Conservation (phyloP, 2,797 vertebrate genomes). For the Lycodopsis pacificus region DNA sequence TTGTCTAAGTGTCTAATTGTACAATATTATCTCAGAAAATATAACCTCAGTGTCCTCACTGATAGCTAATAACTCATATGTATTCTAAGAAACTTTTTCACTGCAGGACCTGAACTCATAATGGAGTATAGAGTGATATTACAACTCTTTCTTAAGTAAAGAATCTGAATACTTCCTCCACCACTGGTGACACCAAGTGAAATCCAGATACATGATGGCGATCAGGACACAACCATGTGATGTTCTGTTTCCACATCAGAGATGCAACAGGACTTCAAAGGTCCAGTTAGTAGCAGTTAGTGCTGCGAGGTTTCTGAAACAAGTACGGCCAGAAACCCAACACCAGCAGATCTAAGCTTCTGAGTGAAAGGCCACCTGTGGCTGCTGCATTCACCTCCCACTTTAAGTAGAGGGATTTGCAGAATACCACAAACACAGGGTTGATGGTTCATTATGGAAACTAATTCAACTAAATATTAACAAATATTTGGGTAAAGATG, state of each 20-base stretch:
- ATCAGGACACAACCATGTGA: conserved; percentile 34
- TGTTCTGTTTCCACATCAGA: conserved; percentile 53
- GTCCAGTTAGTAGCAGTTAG: conserved; percentile 39
- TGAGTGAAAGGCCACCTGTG: conserved; percentile 71
- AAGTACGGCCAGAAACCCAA: conserved; percentile 58
- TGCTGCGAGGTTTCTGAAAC: conserved; percentile 50
- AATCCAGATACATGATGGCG: conserved; percentile 5
- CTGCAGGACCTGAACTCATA: neutral
- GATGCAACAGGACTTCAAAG: conserved; percentile 57
- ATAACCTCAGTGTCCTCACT: neutral
- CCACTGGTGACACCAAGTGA: neutral
- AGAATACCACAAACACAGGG: conserved; percentile 56
- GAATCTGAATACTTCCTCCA: conserved; percentile 2
- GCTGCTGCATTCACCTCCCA: conserved; percentile 64
- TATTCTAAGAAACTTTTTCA: neutral
- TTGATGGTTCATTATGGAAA: conserved; percentile 47
- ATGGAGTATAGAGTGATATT: neutral
- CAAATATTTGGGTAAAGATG: conserved; percentile 55
- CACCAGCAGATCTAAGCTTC: conserved; percentile 61
- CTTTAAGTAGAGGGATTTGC: conserved; percentile 65
- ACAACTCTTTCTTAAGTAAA: neutral
- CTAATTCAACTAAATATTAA: conserved; percentile 60
- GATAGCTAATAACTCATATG: neutral
- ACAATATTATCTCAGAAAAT: neutral
- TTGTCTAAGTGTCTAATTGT: neutral